phyloP scores from a whole-genome alignment of 2,888 invertebrate species.

The Drosophila anomalata region DNA sequence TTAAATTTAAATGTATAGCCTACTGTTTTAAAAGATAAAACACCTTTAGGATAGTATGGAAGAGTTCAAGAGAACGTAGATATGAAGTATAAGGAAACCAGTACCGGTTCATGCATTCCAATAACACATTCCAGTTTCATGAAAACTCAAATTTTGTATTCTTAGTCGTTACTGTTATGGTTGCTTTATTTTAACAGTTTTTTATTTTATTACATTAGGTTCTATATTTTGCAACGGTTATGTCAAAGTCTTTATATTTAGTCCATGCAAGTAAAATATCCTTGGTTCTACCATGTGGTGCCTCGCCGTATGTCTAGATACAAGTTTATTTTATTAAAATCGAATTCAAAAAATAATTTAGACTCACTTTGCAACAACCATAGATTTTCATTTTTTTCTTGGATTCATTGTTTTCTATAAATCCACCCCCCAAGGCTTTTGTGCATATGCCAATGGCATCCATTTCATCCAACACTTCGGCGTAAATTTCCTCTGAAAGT shows the following conservation, averaged over 20 bases:
- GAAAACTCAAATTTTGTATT: too few relatives aligned
- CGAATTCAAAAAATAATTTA: background rate
- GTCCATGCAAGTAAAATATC: conserved; percentile 32
- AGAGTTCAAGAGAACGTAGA: too few relatives aligned
- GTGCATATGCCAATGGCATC: conserved; percentile 32
- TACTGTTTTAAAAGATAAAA: background rate
- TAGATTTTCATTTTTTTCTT: conserved; percentile 19
- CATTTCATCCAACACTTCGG: conserved; percentile 13
- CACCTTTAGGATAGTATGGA: too few relatives aligned
- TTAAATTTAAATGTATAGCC: too few relatives aligned
- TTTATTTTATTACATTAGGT: background rate
- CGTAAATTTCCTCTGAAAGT: conserved; percentile 16
- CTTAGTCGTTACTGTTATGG: background rate
- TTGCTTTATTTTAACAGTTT: background rate
- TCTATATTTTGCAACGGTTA: background rate
- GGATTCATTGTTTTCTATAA: conserved; percentile 7
- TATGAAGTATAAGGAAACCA: too few relatives aligned
- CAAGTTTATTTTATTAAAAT: background rate
- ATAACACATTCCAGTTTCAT: too few relatives aligned
- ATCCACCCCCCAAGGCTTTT: conserved; percentile 25
- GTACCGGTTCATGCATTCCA: too few relatives aligned
- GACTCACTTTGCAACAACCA: conserved; percentile 29
- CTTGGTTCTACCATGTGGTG: conserved; percentile 29
- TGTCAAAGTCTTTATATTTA: conserved; percentile 18
- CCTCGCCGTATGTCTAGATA: conserved; percentile 23